phyloP scores from a whole-genome alignment of 2,797 vertebrate species.

The Esox lucius region DNA sequence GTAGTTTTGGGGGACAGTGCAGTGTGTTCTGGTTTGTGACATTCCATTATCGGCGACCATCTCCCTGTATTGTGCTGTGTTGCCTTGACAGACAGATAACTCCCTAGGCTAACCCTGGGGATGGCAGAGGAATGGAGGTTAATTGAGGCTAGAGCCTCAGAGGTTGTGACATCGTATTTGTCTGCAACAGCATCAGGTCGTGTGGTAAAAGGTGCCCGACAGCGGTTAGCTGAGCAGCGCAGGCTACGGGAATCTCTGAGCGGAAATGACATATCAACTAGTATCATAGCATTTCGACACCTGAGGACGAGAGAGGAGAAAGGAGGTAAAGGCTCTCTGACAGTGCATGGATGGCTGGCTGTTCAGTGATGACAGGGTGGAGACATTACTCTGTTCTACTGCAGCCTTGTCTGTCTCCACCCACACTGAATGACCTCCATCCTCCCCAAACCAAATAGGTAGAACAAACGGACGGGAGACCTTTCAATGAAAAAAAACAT shows the following conservation, averaged over 20 bases:
- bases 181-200: constrained; percentile 16
- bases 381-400: neutral
- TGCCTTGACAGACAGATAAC: neutral
- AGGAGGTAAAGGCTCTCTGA: constrained; percentile 4
- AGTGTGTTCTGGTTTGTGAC: neutral
- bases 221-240: constrained; percentile 19
- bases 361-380: neutral
- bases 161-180: constrained; percentile 39
- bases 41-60: neutral
- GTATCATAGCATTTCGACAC: constrained; percentile 46
- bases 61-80: neutral
- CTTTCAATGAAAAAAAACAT: no score
- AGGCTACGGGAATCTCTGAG: constrained; percentile 53
- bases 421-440: neutral
- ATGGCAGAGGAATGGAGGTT: constrained; percentile 9
- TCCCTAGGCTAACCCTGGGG: neutral
- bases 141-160: constrained; percentile 33
- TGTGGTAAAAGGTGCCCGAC: neutral
- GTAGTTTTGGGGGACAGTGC: neutral
- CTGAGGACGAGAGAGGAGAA: constrained; percentile 29
- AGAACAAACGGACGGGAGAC: no score
- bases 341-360: neutral
- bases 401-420: neutral
- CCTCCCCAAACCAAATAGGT: neutral
- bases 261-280: constrained; percentile 44